Conservation (phyloP, 2,113 vertebrate species). For the Perca schrenkii region DNA sequence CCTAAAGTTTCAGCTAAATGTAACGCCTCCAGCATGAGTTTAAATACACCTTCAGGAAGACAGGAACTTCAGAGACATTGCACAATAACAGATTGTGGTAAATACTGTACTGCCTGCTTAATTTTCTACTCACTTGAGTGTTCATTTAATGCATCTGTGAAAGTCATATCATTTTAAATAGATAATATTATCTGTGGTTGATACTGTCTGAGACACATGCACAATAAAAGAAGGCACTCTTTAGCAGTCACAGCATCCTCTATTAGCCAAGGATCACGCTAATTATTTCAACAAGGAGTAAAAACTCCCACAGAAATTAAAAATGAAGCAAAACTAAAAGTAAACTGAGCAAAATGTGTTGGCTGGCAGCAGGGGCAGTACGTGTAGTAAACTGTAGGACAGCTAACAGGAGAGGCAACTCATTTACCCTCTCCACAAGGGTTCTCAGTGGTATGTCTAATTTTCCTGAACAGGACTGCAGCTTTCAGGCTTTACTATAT, state of each 20-base stretch:
- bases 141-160: too few species aligned
- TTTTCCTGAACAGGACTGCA: slow-evolving; percentile 32
- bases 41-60: too few species aligned
- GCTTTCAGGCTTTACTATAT: slow-evolving; percentile 25
- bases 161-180: background rate
- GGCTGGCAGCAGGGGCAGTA: background rate
- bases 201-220: background rate
- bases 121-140: too few species aligned
- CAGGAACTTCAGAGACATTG: too few species aligned
- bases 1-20: too few species aligned
- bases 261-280: background rate
- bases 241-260: background rate
- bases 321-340: background rate
- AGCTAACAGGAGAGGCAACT: slow-evolving; percentile 12
- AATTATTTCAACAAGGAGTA: slow-evolving; percentile 7
- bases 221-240: background rate
- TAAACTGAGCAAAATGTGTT: slow-evolving; percentile 5
- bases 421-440: slow-evolving; percentile 19
- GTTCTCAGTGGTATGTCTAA: slow-evolving; percentile 25
- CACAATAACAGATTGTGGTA: too few species aligned
- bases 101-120: too few species aligned
- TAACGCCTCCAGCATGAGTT: too few species aligned
- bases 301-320: background rate
- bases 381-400: background rate
- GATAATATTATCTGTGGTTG: background rate